Percentiles rank a stretch among this genome's conserved stretches.
These are phyloP conservation scores for Saccostrea glomerata DNA, from an alignment of 1,140 invertebrate genomes.

Conservation along the genomic window DNA sequence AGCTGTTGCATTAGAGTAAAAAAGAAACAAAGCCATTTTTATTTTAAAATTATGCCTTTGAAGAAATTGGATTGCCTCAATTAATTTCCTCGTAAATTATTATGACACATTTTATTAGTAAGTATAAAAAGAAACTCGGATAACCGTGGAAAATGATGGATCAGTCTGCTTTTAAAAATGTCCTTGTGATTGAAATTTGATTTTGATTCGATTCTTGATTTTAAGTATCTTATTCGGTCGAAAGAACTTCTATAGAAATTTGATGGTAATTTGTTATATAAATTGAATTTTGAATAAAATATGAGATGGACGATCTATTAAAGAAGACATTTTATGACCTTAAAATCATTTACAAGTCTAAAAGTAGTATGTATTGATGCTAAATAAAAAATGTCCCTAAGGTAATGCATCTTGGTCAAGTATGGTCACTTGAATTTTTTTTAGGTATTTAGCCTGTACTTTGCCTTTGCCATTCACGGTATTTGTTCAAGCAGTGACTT, in stretches of 20 bases:
- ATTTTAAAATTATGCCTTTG: background rate
- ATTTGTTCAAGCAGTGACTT: too few relatives aligned
- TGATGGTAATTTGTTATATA: background rate
- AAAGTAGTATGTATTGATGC: background rate
- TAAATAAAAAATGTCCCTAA: background rate
- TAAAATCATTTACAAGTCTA: background rate
- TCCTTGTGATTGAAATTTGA: constrained; percentile 27
- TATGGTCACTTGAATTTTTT: too few relatives aligned
- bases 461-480: too few relatives aligned
- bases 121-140: background rate
- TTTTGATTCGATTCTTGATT: background rate
- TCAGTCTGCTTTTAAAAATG: background rate
- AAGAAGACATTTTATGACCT: background rate
- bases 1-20: too few relatives aligned
- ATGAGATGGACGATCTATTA: background rate
- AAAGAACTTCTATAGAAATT: background rate
- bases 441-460: too few relatives aligned
- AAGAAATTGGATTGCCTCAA: background rate
- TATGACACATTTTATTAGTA: constrained; percentile 23
- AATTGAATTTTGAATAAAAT: constrained; percentile 31
- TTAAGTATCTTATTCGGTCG: background rate
- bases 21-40: background rate
- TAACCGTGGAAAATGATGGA: constrained; percentile 28
- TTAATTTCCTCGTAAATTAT: background rate
- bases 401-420: too few relatives aligned